Percentiles rank a stretch among this genome's conserved stretches.
These are phyloP conservation scores for Edolisoma coerulescens DNA, from an alignment of 2,113 vertebrate genomes.

Conservation along the genomic window DNA sequence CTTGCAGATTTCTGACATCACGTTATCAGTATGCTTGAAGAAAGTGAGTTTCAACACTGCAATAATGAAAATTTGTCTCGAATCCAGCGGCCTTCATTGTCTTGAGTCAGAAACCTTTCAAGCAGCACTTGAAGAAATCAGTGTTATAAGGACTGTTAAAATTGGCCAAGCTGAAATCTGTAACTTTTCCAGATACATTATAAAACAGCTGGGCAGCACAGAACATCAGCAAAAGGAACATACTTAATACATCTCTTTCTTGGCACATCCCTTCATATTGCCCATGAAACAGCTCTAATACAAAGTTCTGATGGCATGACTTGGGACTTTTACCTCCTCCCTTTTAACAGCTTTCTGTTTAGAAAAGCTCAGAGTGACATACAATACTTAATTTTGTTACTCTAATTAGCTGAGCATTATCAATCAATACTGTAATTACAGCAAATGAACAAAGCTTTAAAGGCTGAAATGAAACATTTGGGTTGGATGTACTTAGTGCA, in stretches of 20 bases:
- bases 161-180: not conserved
- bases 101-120: not conserved
- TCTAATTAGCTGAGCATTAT: not conserved
- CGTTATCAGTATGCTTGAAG: not conserved
- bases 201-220: not conserved
- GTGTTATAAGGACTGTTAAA: not conserved
- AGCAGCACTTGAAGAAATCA: not conserved
- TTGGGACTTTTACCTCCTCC: not conserved
- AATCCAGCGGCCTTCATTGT: not conserved
- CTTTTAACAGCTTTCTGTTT: not conserved
- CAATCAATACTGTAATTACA: not conserved
- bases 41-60: not conserved
- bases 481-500: not conserved
- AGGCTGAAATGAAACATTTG: not conserved
- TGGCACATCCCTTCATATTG: not conserved
- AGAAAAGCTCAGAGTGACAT: not conserved
- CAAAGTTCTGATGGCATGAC: not conserved
- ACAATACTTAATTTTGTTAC: not conserved
- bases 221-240: not conserved
- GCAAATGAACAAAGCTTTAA: not conserved
- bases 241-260: not conserved
- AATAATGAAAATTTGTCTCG: not conserved
- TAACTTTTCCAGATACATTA: not conserved
- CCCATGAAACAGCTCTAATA: not conserved
- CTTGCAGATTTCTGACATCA: not conserved